Evolutionary conservation across 2,113 vertebrate species (phyloP), one percentile per base, ranked within the genome.

Genomic region (Mormyrus iriodes): DNA sequence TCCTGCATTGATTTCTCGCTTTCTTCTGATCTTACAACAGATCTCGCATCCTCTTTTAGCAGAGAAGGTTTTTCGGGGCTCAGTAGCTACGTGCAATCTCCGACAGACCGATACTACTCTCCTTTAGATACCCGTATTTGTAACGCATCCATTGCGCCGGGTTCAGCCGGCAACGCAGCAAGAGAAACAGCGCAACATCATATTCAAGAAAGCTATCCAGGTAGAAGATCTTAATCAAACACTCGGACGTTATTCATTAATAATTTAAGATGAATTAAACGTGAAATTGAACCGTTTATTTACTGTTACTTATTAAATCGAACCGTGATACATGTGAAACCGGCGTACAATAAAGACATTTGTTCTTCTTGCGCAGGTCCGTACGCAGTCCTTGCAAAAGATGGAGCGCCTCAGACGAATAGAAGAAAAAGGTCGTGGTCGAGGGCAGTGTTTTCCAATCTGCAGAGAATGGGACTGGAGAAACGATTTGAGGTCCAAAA

Each of bases 151-250:
- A 95, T 97, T 93, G 95, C 98, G 94, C 97, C 99, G 96, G 97
- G 95, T 91, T 97, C 97, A 90, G 96, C 98, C 96, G 97, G 96
- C 95, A 95, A 95, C 91, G 95, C 95, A 94, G 95, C 97, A 92
- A 97, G 98, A 93, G 97, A 95, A 92, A 96, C 98, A 96, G 97
- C 97, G 92, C 98, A 98, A 95, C 98, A 98, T 96, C 98, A 99
- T 93, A 99, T 99, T 96, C 98, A 99, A 95, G 98, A 99, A 96
- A 97, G 97, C 92, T 99, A 99, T 96, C 98, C 98, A 99, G 98
- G 98, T 99, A 98, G 93, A 88, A 90, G 90, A 42, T 84, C 44
- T 9, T 84, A 10, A n/a, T n/a, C 17, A 84, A 24, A 48, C 17
- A 84, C 13, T 39, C 4, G 35, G 15, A 1, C 44, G 44, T n/a